These are phyloP conservation scores for Pelosia muscerda DNA, from an alignment of 2,888 invertebrate genomes.

Conservation along the genomic window DNA sequence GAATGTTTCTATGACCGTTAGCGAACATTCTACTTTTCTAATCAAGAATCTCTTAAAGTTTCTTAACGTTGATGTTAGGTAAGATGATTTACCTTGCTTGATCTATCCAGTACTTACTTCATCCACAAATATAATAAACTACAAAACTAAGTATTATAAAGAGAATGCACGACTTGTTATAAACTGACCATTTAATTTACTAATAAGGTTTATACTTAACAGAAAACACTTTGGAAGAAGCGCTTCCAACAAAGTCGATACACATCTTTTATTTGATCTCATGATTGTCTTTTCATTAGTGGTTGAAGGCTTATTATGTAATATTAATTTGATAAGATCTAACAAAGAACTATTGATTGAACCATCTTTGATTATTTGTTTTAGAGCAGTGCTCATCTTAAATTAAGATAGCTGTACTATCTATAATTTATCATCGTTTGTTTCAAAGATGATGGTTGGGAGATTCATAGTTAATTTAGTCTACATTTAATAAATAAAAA, in stretches of 20 bases:
- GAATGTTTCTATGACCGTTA: too few species aligned
- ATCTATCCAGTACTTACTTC: too few species aligned
- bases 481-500: not conserved
- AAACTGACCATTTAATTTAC: not conserved
- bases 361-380: constrained; percentile 64
- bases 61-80: too few species aligned
- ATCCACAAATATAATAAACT: not conserved
- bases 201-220: constrained; percentile 29
- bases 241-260: constrained; percentile 52
- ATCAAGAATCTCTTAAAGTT: too few species aligned
- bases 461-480: constrained; percentile 28
- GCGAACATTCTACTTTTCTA: too few species aligned
- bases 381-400: constrained; percentile 63
- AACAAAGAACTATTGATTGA: constrained; percentile 67
- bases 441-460: constrained; percentile 30
- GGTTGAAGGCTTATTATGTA: constrained; percentile 72
- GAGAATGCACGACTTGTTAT: not conserved
- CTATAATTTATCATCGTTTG: constrained; percentile 41
- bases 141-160: not conserved
- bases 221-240: constrained; percentile 35
- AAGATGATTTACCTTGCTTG: not conserved
- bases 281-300: constrained; percentile 74
- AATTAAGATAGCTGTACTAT: constrained; percentile 62
- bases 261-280: constrained; percentile 65
- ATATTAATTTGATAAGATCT: constrained; percentile 79